phyloP scores from a whole-genome alignment of 2,113 vertebrate species.

The Pao palembangensis region DNA sequence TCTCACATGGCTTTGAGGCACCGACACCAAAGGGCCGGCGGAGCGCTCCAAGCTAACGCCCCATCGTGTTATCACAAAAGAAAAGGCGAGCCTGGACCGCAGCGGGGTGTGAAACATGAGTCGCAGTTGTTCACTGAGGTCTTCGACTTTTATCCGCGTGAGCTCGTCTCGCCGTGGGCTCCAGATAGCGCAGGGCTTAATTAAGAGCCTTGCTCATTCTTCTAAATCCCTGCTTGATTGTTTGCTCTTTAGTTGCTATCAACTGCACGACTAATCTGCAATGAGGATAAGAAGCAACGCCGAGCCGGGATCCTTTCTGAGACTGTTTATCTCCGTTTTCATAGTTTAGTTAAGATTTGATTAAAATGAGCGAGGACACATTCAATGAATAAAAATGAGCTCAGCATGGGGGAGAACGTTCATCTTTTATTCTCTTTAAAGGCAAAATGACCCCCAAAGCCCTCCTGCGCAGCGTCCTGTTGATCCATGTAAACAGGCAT shows the following conservation, averaged over 20 bases:
- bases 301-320: background rate
- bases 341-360: too few species aligned
- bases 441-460: too few species aligned
- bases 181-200: constrained; percentile 3
- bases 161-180: constrained; percentile 2
- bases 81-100: background rate
- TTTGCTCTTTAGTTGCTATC: constrained; percentile 20
- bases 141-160: constrained; percentile 6
- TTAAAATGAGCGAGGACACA: too few species aligned
- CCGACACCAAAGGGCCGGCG: background rate
- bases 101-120: too few species aligned
- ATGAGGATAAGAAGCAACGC: constrained; percentile 16
- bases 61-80: background rate
- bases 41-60: background rate
- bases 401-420: too few species aligned
- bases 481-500: too few species aligned
- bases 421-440: too few species aligned
- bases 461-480: too few species aligned
- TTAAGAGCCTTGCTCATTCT: constrained; percentile 13
- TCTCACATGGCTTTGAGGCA: background rate
- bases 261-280: constrained; percentile 7
- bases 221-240: constrained; percentile 8
- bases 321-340: background rate
- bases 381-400: too few species aligned
- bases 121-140: constrained; percentile 5